phyloP scores from a whole-genome alignment of 2,888 invertebrate species.

The Caenorhabditis sp. region DNA sequence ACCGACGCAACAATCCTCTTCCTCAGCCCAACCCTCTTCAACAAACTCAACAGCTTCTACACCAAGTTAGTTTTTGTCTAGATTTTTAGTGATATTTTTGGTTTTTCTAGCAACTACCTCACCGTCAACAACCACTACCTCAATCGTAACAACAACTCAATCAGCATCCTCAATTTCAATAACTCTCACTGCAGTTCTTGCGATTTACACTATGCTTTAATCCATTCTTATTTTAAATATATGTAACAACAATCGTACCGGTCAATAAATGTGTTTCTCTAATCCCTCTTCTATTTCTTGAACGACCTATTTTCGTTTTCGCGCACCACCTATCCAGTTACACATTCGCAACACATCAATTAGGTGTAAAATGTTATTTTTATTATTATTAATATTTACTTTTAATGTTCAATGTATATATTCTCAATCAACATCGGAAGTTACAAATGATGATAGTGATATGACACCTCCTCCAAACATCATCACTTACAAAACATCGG shows the following conservation, averaged over 20 bases:
- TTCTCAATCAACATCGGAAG: neutral
- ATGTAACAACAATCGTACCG: neutral
- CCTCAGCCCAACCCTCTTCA: neutral
- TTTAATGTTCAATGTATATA: neutral
- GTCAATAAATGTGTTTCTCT: neutral
- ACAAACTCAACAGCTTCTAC: neutral
- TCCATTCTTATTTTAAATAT: neutral
- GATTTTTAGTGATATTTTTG: no score
- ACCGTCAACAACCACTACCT: neutral
- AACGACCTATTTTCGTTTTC: neutral
- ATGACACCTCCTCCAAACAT: constrained; percentile 24
- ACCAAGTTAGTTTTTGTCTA: no score
- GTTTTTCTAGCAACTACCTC: neutral
- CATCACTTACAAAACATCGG: constrained; percentile 3
- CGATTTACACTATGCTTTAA: neutral
- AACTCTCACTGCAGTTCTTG: neutral
- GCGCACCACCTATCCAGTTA: neutral
- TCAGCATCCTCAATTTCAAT: neutral
- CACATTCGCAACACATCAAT: neutral
- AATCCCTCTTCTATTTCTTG: neutral
- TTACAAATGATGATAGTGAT: constrained; percentile 24
- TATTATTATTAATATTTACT: neutral
- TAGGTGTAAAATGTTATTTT: neutral
- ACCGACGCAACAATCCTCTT: no score
- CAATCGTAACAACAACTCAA: neutral